A percentile compares a stretch with the other conserved stretches of the same genome.
phyloP scores from a whole-genome alignment of 2,888 invertebrate genomes.

The Bhutanitis thaidina region DNA sequence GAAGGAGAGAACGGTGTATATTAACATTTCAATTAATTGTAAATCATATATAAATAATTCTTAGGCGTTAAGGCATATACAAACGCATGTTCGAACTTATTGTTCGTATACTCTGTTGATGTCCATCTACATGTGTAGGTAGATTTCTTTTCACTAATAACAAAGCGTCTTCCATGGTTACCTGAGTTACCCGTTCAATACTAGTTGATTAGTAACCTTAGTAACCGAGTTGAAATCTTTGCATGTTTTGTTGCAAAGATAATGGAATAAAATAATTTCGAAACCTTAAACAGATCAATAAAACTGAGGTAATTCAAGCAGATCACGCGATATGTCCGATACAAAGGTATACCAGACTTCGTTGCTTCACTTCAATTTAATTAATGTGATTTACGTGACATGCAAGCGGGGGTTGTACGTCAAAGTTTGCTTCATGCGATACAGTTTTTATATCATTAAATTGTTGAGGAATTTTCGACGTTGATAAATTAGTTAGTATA shows the following conservation, averaged over 20 bases:
- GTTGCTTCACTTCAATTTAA: conserved; percentile 53
- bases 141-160: conserved; percentile 7
- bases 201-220: conserved; percentile 47
- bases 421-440: conserved; percentile 24
- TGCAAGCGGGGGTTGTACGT: conserved; percentile 43
- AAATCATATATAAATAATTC: no score
- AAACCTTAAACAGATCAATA: conserved; percentile 68
- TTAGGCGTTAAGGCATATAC: no score
- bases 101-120: no score
- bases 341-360: conserved; percentile 53
- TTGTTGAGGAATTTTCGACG: conserved; percentile 7
- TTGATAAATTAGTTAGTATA: conserved; percentile 12
- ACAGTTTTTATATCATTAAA: conserved; percentile 12
- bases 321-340: conserved; percentile 70
- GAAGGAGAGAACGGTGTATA: no score
- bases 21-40: no score
- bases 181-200: conserved; percentile 39
- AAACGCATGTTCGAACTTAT: no score
- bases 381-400: conserved; percentile 60
- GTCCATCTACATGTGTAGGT: no score
- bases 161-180: conserved; percentile 8
- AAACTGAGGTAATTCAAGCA: conserved; percentile 56
- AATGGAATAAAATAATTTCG: conserved; percentile 70
- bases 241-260: conserved; percentile 59
- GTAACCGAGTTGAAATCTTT: conserved; percentile 44